Evolutionary conservation across 1,140 invertebrate genomes (phyloP), one percentile per base, ranked within the genome.

Genomic region (Zaprionus davidi): DNA sequence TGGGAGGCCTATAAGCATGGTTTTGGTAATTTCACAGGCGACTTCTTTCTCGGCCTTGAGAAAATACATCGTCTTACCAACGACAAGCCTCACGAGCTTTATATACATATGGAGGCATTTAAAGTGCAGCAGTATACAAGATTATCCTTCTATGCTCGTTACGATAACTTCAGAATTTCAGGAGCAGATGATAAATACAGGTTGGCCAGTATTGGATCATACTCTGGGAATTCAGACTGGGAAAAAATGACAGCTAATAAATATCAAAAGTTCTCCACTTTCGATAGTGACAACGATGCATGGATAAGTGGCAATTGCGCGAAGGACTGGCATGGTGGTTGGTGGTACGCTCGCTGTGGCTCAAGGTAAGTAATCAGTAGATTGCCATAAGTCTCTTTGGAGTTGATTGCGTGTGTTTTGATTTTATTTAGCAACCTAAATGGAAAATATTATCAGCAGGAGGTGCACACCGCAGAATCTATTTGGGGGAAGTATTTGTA

Each of bases 91-190:
- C 38, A 41, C 41, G 41, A 46, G 41, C 41, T 46, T 7, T 46
- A 46, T 17, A 46, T 46, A 46, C n/a, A 46, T 46, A 46, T 46
- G 41, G 41, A 46, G n/a, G 7, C n/a, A 17, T 46, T 46, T 46
- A 0, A 46, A 3, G n/a, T n/a, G n/a, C 0, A 7, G 15, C 2
- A n/a, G 2, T 41, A n/a, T n/a, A 2, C 7, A 7, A n/a, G 5
- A 0, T 13, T n/a, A 6, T 17, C n/a, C 1, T 20, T 46, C 41
- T 9, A 2, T 17, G 41, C 41, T 17, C n/a, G 41, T 3, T 46
- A 46, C 5, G 41, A 46, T 7, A 46, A 46, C 41, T 46, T 46
- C 3, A 17, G 41, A 0, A 46, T 46, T 9, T n/a, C 41, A 46
- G 41, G n/a, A 20, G n/a, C 11, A 17, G n/a, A 17, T 44, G 41